Conservation (phyloP, 2,888 invertebrate genomes). For the Diachrysia chrysitis region DNA sequence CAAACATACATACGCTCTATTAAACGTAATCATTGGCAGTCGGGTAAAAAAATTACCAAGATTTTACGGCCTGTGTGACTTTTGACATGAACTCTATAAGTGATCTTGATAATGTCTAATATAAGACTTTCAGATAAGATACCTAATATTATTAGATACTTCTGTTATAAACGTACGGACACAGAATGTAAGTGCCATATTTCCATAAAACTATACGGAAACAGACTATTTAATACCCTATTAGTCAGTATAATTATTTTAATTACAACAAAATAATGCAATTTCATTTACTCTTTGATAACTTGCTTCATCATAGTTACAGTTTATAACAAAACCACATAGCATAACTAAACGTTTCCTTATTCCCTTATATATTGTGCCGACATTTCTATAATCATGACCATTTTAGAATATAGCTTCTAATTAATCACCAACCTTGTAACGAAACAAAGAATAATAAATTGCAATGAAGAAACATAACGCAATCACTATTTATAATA, state of each 20-base stretch:
- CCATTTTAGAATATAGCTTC: conserved; percentile 29
- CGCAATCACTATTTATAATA: conserved; percentile 5
- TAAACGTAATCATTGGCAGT: too few relatives aligned
- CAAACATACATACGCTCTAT: too few relatives aligned
- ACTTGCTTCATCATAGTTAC: conserved; percentile 8
- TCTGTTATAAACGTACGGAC: too few relatives aligned
- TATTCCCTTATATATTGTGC: conserved; percentile 20
- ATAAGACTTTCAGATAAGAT: too few relatives aligned
- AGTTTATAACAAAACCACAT: conserved; percentile 8
- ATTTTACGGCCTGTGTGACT: too few relatives aligned
- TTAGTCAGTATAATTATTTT: too few relatives aligned
- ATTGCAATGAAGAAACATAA: conserved; percentile 12
- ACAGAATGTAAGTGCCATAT: too few relatives aligned
- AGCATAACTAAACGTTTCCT: conserved; percentile 29
- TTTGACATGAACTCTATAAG: too few relatives aligned
- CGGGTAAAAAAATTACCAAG: too few relatives aligned
- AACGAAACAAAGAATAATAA: conserved; percentile 22
- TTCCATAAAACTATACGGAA: conserved; percentile 11
- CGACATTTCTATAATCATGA: conserved; percentile 23
- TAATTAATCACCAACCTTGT: conserved; percentile 22
- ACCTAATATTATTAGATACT: too few relatives aligned
- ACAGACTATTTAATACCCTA: neutral
- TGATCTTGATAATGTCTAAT: too few relatives aligned
- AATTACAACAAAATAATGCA: neutral
- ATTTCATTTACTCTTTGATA: neutral